Percentiles rank a stretch among this genome's conserved stretches.
These are phyloP conservation scores for Unio pictorum DNA, from an alignment of 2,888 invertebrate species.

Conservation along the genomic window DNA sequence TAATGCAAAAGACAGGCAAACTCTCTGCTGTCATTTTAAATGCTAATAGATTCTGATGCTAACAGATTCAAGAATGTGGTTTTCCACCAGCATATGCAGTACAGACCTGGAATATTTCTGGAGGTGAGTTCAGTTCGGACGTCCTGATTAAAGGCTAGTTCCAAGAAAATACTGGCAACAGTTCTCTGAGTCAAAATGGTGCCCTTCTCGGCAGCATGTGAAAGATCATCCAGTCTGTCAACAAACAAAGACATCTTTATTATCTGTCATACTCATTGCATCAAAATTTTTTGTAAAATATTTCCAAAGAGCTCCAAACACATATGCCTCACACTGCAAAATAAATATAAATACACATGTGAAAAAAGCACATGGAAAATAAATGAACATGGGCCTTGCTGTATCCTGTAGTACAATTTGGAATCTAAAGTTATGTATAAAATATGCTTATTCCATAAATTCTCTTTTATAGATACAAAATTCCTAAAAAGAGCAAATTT, in stretches of 20 bases:
- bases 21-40: no score
- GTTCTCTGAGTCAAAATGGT: slow-evolving; percentile 57
- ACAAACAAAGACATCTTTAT: neutral
- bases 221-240: slow-evolving; percentile 60
- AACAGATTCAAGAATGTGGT: no score
- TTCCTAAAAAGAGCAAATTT: no score
- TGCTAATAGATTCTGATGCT: no score
- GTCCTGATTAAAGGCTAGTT: slow-evolving; percentile 62
- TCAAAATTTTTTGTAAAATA: neutral
- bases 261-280: neutral
- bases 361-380: slow-evolving; percentile 2
- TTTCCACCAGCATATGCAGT: no score
- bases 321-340: slow-evolving; percentile 5
- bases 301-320: neutral
- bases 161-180: slow-evolving; percentile 64
- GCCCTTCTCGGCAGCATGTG: slow-evolving; percentile 57
- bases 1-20: no score
- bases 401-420: no score
- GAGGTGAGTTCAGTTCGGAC: slow-evolving; percentile 59
- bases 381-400: no score
- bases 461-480: no score
- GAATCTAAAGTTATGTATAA: no score
- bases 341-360: neutral
- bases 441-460: no score
- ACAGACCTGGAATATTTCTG: slow-evolving; percentile 60